Percentiles rank a stretch among this genome's conserved stretches.
phyloP scores from a whole-genome alignment of 1,140 invertebrate genomes.

The Phocides pigmalion region DNA sequence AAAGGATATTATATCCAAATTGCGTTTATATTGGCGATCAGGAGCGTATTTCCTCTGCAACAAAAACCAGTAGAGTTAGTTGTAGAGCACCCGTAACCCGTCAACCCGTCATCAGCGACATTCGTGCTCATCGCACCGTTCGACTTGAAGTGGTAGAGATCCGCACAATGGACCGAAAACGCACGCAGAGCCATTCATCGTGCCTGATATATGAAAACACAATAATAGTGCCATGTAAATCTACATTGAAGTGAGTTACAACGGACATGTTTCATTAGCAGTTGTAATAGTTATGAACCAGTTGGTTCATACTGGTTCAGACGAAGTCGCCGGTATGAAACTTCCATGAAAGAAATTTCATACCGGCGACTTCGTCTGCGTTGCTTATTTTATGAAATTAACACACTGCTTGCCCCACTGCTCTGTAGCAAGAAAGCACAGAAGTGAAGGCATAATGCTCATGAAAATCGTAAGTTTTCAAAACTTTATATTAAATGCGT shows the following conservation, averaged over 20 bases:
- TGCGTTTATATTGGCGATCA: slow-evolving; percentile 40
- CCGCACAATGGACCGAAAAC: slow-evolving; percentile 65
- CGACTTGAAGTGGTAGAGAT: slow-evolving; percentile 63
- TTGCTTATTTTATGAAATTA: too few species aligned
- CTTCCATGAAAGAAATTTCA: too few species aligned
- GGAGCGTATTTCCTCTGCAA: slow-evolving; percentile 56
- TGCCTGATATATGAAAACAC: slow-evolving; percentile 73
- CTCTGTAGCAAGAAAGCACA: too few species aligned
- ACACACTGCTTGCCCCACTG: too few species aligned
- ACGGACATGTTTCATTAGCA: slow-evolving; percentile 56
- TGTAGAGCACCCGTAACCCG: slow-evolving; percentile 32
- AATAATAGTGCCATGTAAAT: slow-evolving; percentile 68
- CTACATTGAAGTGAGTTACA: slow-evolving; percentile 5
- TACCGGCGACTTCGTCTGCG: too few species aligned
- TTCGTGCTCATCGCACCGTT: slow-evolving; percentile 70
- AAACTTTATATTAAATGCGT: too few species aligned
- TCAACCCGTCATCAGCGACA: slow-evolving; percentile 58
- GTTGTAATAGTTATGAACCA: too few species aligned
- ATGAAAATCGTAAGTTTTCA: too few species aligned
- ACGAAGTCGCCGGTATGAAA: too few species aligned
- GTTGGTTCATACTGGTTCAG: too few species aligned
- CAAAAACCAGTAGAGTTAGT: slow-evolving; percentile 32
- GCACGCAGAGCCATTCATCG: slow-evolving; percentile 72
- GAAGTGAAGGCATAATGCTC: too few species aligned
- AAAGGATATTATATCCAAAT: slow-evolving; percentile 41